These are phyloP conservation scores for Ypsolopha scabrella DNA, from an alignment of 2,888 invertebrate species.

Conservation along the genomic window DNA sequence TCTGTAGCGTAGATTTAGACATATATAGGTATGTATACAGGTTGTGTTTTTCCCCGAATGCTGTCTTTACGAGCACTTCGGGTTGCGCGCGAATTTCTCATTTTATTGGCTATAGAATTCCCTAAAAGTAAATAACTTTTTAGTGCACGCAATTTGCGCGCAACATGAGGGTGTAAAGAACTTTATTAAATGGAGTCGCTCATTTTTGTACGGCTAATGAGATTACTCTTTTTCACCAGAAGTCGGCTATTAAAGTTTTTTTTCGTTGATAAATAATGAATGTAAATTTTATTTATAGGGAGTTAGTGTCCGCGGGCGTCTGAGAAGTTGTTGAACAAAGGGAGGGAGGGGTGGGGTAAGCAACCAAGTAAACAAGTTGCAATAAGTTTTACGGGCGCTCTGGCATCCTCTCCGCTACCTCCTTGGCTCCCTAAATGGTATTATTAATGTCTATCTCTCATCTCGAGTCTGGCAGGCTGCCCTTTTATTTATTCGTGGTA, in stretches of 20 bases:
- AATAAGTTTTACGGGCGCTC: slow-evolving; percentile 44
- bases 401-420: slow-evolving; percentile 30
- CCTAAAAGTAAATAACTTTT: slow-evolving; percentile 30
- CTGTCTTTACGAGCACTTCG: slow-evolving; percentile 32
- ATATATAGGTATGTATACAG: background rate
- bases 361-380: slow-evolving; percentile 54
- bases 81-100: slow-evolving; percentile 22
- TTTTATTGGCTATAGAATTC: slow-evolving; percentile 31
- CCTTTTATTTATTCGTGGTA: background rate
- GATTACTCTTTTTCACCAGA: slow-evolving; percentile 1
- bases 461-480: background rate
- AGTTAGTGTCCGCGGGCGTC: slow-evolving; percentile 45
- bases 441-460: slow-evolving; percentile 29
- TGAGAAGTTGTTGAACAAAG: slow-evolving; percentile 53
- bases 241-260: slow-evolving; percentile 21
- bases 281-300: slow-evolving; percentile 55
- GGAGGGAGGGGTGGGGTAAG: slow-evolving; percentile 43
- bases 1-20: background rate
- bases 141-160: slow-evolving; percentile 11
- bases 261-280: slow-evolving; percentile 30
- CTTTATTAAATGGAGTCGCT: background rate
- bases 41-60: slow-evolving; percentile 19
- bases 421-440: slow-evolving; percentile 30
- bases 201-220: background rate
- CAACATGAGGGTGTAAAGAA: slow-evolving; percentile 1